phyloP scores from a whole-genome alignment of 2,797 vertebrate species.

The Acipenser transmontanus region DNA sequence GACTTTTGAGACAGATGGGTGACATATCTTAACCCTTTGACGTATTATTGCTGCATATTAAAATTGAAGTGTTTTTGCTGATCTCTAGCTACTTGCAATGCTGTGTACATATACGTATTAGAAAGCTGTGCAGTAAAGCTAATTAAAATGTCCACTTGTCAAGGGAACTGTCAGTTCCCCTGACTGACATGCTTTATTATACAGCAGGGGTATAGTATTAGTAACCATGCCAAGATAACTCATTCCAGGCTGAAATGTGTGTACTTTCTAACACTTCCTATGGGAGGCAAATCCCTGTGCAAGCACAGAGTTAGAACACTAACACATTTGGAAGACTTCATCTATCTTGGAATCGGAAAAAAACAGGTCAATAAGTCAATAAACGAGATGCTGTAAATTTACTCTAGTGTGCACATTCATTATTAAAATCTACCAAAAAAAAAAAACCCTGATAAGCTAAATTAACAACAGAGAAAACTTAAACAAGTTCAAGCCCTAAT shows the following conservation, averaged over 20 bases:
- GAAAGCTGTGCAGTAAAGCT: constrained; percentile 4
- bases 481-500: constrained; percentile 34
- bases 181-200: constrained; percentile 3
- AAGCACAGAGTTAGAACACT: neutral
- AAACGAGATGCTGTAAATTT: constrained; percentile 45
- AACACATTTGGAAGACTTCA: neutral
- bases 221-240: neutral
- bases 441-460: constrained; percentile 26
- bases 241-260: neutral
- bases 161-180: neutral
- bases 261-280: neutral
- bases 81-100: neutral
- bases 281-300: neutral
- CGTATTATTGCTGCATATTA: neutral
- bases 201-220: constrained; percentile 2
- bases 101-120: neutral
- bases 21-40: neutral
- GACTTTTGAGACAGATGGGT: neutral
- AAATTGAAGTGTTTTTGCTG: constrained; percentile 1
- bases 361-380: constrained; percentile 35
- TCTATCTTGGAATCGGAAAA: neutral
- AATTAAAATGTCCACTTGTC: constrained; percentile 6
- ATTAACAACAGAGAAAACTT: constrained; percentile 24
- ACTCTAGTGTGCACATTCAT: constrained; percentile 37
- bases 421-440: constrained; percentile 53